These are phyloP conservation scores for Morone saxatilis DNA, from an alignment of 2,113 vertebrate species.

Conservation along the genomic window DNA sequence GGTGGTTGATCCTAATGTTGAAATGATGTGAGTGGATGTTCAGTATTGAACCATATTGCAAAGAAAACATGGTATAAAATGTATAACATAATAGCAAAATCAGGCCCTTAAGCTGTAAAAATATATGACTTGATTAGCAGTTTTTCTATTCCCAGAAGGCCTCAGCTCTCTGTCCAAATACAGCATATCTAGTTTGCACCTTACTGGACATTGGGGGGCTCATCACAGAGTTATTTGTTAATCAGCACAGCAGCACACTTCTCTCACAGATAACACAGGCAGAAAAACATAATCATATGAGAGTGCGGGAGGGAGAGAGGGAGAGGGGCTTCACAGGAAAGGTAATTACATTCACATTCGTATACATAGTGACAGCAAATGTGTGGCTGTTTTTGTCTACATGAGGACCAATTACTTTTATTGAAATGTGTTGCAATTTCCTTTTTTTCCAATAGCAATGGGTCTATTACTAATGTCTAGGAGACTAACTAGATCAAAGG, in stretches of 20 bases:
- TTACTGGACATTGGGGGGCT: slow-evolving; percentile 64
- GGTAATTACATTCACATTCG: slow-evolving; percentile 87
- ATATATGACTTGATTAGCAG: slow-evolving; percentile 54
- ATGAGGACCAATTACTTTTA: slow-evolving; percentile 89
- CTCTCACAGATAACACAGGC: slow-evolving; percentile 84
- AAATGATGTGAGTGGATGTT: slow-evolving; percentile 56
- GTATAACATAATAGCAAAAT: slow-evolving; percentile 26
- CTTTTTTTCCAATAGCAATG: slow-evolving; percentile 83
- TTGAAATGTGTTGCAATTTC: slow-evolving; percentile 90
- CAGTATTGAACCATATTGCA: slow-evolving; percentile 40
- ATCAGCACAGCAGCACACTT: slow-evolving; percentile 72
- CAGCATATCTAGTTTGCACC: slow-evolving; percentile 41
- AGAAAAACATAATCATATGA: slow-evolving; percentile 84
- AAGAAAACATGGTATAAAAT: slow-evolving; percentile 33
- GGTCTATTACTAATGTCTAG: slow-evolving; percentile 86
- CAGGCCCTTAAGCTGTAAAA: slow-evolving; percentile 39
- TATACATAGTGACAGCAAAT: slow-evolving; percentile 78
- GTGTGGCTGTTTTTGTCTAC: slow-evolving; percentile 85
- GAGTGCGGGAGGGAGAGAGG: slow-evolving; percentile 68
- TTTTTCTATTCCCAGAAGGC: slow-evolving; percentile 49
- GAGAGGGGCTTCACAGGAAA: slow-evolving; percentile 81
- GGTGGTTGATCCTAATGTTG: slow-evolving; percentile 58
- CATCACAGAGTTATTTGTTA: slow-evolving; percentile 77
- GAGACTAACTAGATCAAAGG: slow-evolving; percentile 85
- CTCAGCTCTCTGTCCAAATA: slow-evolving; percentile 54